phyloP scores from a whole-genome alignment of 1,140 invertebrate species.

The roundworm (Caenorhabditis elegans) region WBcel235 BX284603.4:7736501-7737000 shows the following conservation, averaged over 20 bases:
- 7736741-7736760: background rate
- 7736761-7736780: constrained; percentile 4
- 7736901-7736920: background rate
- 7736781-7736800: constrained; percentile 30
- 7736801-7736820: background rate
- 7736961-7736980: background rate
- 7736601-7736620: background rate
- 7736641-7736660: background rate
- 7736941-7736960: background rate
- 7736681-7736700: background rate
- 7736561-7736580: background rate
- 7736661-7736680: background rate
- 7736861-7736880: background rate
- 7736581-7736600: background rate
- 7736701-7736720: background rate
- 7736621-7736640: background rate
- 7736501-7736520: background rate
- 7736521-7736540: background rate
- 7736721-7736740: background rate
- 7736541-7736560: background rate
- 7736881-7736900: background rate
- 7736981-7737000: background rate
- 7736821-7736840: too few species aligned
- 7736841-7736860: background rate
- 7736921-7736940: background rate